Evolutionary conservation across 2,797 vertebrate species (phyloP).

Genomic region (Epinephelus awoara): DNA sequence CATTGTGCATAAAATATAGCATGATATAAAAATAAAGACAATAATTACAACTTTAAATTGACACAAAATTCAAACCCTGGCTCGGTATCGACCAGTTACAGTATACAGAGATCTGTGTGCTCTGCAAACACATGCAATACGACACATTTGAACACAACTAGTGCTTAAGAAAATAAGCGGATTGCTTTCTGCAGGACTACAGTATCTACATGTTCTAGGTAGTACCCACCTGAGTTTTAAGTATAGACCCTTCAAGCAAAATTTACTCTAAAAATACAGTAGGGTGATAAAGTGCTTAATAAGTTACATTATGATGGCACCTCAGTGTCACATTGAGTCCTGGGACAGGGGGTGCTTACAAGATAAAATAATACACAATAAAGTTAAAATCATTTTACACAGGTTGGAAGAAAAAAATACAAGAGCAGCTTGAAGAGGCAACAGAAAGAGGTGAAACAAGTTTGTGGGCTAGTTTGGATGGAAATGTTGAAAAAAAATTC

Average conservation of each 20-base stretch:
- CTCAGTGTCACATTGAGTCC: slow-evolving; percentile 54
- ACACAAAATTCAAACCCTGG: slow-evolving; percentile 57
- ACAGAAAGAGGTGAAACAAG: slow-evolving; percentile 24
- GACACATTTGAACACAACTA: slow-evolving; percentile 49
- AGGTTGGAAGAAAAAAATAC: slow-evolving; percentile 30
- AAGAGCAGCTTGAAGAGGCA: slow-evolving; percentile 41
- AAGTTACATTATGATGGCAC: slow-evolving; percentile 51
- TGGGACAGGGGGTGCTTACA: slow-evolving; percentile 63
- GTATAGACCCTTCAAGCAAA: slow-evolving; percentile 42
- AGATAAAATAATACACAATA: slow-evolving; percentile 48
- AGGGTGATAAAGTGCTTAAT: slow-evolving; percentile 80
- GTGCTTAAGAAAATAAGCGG: slow-evolving; percentile 46
- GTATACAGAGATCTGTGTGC: slow-evolving; percentile 47
- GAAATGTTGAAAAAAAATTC: background rate
- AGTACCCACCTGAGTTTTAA: slow-evolving; percentile 41
- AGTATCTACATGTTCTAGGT: slow-evolving; percentile 32
- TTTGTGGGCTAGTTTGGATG: slow-evolving; percentile 21
- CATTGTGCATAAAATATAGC: slow-evolving; percentile 52
- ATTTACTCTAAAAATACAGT: slow-evolving; percentile 67
- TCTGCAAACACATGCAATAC: slow-evolving; percentile 34
- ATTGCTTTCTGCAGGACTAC: slow-evolving; percentile 33
- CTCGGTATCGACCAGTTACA: slow-evolving; percentile 63
- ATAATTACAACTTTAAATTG: slow-evolving; percentile 51
- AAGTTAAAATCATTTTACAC: slow-evolving; percentile 28
- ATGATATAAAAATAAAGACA: slow-evolving; percentile 67